Evolutionary conservation across 1,140 invertebrate species (phyloP), one percentile per base, ranked within the genome.

Genomic region (Drosophila melanica): DNA sequence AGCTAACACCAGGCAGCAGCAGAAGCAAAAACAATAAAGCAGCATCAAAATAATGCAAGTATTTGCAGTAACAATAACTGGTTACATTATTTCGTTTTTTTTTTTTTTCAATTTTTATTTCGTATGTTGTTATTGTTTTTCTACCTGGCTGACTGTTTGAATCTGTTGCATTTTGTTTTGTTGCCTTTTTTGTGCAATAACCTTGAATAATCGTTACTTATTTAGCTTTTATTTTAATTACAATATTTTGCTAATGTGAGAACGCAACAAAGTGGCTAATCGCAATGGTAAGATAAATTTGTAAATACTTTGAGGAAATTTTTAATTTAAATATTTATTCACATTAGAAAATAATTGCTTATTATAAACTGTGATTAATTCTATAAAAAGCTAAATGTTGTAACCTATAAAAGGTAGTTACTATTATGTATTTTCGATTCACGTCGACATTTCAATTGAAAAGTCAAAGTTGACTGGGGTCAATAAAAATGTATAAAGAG

Each of bases 61-160:
- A 71, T 75, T 70, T 57, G 66, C 78, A 79, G 72, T 89, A 80
- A 76, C 68, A 79, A 84, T 89, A 89, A 89, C 84, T 89, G 84
- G 84, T 89, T 89, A 66, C 65, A 79, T 73, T 79, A 85, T 75
- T 81, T 82, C 64, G 57, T 66, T 62, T 63, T 60, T 57, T 62
- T 77, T 76, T 62, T 62, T 53, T 64, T 54, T 14, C 9, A 33
- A 35, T 63, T 67, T 53, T 8, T 4, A 16, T 18, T 75, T 63
- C 41, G 20, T 39, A 67, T 79, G 58, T 66, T 50, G 58, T 62
- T 86, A 50, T 77, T 82, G 30, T 77, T 77, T 64, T 64, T 45
- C 20, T 72, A 70, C 64, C 65, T 68, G 47, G 65, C 27, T 72
- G 71, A 59, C 69, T 72, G 66, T 48, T 45, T 70, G 48, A 44